Base-by-base conservation (phyloP, 1,140 invertebrate genomes). In the Polypedilum pembai region DNA sequence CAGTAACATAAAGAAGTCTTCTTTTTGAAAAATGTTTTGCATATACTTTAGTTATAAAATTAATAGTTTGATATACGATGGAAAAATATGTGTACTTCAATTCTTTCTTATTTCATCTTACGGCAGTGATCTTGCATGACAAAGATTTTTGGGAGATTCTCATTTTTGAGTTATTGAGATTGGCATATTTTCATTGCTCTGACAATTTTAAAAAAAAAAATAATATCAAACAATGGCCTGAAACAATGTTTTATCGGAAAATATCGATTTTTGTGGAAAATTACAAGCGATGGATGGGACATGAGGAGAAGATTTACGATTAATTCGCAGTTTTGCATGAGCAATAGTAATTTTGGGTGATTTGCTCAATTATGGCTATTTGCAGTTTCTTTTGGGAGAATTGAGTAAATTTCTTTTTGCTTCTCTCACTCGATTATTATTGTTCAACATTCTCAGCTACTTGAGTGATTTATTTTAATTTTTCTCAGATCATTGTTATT, bases 101-200 rank as follows among this genome's bases (percentile, higher is more conserved):
- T 56, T 56, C 12, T 15, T 56, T 56, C n/a, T 56, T 56, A 12
- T 56, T n/a, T n/a, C 45, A n/a, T 56, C 45, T 56, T 56, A 56
- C 45, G n/a, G 45, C 45, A 56, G 45, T 12, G 45, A 56, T 56
- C 12, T 33, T 56, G 45, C 45, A 56, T 56, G 45, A 56, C 45
- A 56, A 56, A 56, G n/a, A 56, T 33, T 33, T 33, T 33, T 33
- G 24, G 45, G 15, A 56, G 45, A 56, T 56, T 56, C n/a, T n/a
- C n/a, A n/a, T 56, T 56, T 56, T 56, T 56, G 45, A 56, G n/a
- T 56, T 56, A 56, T 56, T 56, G 45, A 56, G 45, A 56, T 56
- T 56, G 45, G 45, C 45, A 56, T 56, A 56, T 56, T 56, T 56
- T 56, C 10, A n/a, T 12, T 56, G 12, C 12, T 56, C 45, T 56